These are phyloP conservation scores for Tetragonisca angustula DNA, from an alignment of 2,888 invertebrate species.

Conservation along the genomic window DNA sequence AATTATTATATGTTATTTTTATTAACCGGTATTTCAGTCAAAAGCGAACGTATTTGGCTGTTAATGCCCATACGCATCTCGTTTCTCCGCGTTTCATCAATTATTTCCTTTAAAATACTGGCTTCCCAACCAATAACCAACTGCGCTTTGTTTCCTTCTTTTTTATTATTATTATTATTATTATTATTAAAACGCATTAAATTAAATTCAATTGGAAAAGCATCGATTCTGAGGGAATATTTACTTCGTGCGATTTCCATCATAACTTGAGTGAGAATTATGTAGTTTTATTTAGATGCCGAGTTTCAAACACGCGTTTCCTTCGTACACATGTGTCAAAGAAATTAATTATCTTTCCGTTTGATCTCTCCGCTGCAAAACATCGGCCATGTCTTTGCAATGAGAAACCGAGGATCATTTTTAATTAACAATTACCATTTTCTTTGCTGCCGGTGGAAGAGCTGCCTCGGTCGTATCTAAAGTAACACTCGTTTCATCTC, in stretches of 20 bases:
- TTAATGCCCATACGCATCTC: too few species aligned
- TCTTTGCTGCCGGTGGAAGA: neutral
- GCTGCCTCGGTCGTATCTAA: neutral
- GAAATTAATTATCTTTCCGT: neutral
- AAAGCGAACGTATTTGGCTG: neutral
- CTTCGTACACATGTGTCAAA: neutral
- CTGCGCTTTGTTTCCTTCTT: neutral
- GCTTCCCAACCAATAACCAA: neutral
- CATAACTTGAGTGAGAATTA: constrained; percentile 6
- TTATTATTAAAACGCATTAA: neutral
- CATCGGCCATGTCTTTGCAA: neutral
- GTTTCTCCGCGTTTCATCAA: neutral
- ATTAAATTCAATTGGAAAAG: neutral
- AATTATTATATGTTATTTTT: neutral
- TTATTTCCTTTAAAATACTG: neutral
- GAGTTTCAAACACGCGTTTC: neutral
- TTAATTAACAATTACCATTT: neutral
- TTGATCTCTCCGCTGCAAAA: neutral
- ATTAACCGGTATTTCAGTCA: neutral
- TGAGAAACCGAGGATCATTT: neutral
- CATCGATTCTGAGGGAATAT: neutral
- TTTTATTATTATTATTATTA: too few species aligned
- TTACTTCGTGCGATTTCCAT: neutral
- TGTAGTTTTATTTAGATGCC: neutral
- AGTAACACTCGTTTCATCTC: constrained; percentile 7